Conservation (phyloP, 2,888 invertebrate species). For the Parnassius mnemosyne region DNA sequence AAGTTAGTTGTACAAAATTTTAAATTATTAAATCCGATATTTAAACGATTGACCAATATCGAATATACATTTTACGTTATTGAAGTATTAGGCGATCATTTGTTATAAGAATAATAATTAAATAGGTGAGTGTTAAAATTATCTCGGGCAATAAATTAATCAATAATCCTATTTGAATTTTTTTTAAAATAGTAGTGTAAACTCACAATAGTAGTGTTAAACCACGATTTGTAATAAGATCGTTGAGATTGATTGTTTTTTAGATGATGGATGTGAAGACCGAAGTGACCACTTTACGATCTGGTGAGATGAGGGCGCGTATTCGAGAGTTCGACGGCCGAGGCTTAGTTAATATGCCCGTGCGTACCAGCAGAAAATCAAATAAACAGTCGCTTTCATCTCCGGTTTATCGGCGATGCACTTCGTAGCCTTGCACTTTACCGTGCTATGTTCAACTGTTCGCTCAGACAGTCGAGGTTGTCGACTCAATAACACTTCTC, state of each 20-base stretch:
- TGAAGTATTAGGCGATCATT: too few species aligned
- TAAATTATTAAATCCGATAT: too few species aligned
- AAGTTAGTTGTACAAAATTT: too few species aligned
- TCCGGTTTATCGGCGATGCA: slow-evolving; percentile 72
- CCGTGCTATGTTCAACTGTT: slow-evolving; percentile 55
- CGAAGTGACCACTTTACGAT: slow-evolving; percentile 47
- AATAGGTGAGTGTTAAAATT: too few species aligned
- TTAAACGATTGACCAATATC: too few species aligned
- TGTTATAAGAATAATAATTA: too few species aligned
- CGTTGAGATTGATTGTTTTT: slow-evolving; percentile 26
- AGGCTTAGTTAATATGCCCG: slow-evolving; percentile 60
- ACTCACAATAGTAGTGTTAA: too few species aligned
- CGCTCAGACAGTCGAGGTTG: slow-evolving; percentile 48
- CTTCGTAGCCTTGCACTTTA: slow-evolving; percentile 70
- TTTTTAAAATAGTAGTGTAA: too few species aligned
- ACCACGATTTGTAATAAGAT: not conserved
- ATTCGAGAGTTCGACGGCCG: slow-evolving; percentile 49
- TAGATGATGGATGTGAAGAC: slow-evolving; percentile 14
- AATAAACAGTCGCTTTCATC: slow-evolving; percentile 76
- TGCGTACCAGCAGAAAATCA: slow-evolving; percentile 66
- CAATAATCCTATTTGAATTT: too few species aligned
- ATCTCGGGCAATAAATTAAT: too few species aligned
- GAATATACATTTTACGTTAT: too few species aligned
- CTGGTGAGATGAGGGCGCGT: slow-evolving; percentile 42
- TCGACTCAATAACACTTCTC: slow-evolving; percentile 54